Percentiles rank a stretch among this genome's conserved stretches.
Evolutionary conservation across 2,888 invertebrate species (phyloP).

Genomic region (Hypercompe scribonia): DNA sequence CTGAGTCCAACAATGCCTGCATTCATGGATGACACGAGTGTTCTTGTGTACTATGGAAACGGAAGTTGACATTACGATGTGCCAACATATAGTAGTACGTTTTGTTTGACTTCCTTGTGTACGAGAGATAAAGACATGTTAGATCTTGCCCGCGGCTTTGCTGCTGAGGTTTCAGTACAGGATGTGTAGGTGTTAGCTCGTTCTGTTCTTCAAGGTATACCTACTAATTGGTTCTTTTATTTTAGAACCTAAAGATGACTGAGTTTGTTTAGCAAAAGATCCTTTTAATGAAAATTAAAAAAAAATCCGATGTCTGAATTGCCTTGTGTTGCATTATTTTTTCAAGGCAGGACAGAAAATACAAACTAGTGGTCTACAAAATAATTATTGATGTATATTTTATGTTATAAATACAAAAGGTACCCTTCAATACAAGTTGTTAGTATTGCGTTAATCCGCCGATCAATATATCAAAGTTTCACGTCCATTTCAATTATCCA

Average conservation of each 20-base stretch:
- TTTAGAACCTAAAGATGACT: neutral
- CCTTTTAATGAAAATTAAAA: neutral
- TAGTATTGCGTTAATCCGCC: neutral
- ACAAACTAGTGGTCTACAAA: neutral
- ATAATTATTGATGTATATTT: neutral
- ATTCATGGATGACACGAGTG: constrained; percentile 58
- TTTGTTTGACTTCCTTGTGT: constrained; percentile 59
- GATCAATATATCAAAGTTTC: neutral
- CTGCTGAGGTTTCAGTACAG: neutral
- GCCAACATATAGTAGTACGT: constrained; percentile 56
- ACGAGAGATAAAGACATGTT: constrained; percentile 42
- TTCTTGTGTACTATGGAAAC: constrained; percentile 61
- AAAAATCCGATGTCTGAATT: no score
- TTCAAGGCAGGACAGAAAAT: neutral
- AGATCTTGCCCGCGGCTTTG: constrained; percentile 20
- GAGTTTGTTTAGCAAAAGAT: neutral
- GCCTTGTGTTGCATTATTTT: no score
- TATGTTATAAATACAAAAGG: neutral
- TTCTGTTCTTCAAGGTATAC: constrained; percentile 3
- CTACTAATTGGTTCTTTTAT: neutral
- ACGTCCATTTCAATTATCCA: constrained; percentile 21
- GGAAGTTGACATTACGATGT: constrained; percentile 74
- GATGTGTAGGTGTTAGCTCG: neutral
- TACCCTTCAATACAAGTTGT: neutral
- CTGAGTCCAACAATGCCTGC: constrained; percentile 61